Percentiles rank a stretch among this genome's conserved stretches.
phyloP scores from a whole-genome alignment of 2,888 invertebrate genomes.

The Ophioninae sp. region DNA sequence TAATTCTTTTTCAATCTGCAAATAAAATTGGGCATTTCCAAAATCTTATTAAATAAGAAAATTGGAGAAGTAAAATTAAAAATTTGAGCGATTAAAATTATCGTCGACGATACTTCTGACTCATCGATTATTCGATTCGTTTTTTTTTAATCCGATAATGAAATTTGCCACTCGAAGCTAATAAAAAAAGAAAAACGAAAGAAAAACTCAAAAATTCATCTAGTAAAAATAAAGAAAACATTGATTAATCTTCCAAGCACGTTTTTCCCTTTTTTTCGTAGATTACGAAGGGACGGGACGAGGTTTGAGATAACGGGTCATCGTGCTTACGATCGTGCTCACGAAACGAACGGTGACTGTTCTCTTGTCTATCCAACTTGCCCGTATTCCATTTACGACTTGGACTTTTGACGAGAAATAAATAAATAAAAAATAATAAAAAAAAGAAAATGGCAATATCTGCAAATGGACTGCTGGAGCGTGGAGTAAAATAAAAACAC shows the following conservation, averaged over 20 bases:
- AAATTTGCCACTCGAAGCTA: too few species aligned
- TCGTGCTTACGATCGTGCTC: constrained; percentile 81
- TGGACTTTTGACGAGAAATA: constrained; percentile 70
- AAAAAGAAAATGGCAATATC: background rate
- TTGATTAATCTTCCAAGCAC: background rate
- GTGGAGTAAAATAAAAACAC: constrained; percentile 1
- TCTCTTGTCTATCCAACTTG: constrained; percentile 81
- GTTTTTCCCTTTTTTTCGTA: constrained; percentile 56
- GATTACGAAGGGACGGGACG: constrained; percentile 74
- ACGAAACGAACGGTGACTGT: constrained; percentile 80
- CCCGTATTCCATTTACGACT: constrained; percentile 77
- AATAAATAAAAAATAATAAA: constrained; percentile 21
- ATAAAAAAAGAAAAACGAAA: background rate
- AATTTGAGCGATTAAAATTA: too few species aligned
- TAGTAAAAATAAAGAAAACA: background rate
- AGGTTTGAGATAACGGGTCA: constrained; percentile 73
- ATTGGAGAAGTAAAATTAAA: too few species aligned
- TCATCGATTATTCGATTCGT: too few species aligned
- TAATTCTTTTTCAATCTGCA: too few species aligned
- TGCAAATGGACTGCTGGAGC: background rate
- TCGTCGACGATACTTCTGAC: too few species aligned
- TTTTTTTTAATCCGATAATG: too few species aligned
- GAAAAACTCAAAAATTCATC: background rate
- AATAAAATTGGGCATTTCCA: too few species aligned
- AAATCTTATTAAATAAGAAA: too few species aligned